phyloP scores from a whole-genome alignment of 2,888 invertebrate genomes.

The Dione vanillae region DNA sequence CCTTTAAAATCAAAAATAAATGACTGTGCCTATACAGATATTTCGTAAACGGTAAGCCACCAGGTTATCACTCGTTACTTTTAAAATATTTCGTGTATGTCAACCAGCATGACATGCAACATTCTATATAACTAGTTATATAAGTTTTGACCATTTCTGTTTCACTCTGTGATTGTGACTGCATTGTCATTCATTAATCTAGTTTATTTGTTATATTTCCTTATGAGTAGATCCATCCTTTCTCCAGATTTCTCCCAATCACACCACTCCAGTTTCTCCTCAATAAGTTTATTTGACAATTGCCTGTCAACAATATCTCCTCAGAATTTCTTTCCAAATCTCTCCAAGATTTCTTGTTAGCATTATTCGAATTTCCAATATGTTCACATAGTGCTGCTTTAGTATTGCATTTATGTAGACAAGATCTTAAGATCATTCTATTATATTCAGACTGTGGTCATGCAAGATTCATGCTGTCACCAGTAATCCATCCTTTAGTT shows the following conservation, averaged over 20 bases:
- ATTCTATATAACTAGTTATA: not conserved
- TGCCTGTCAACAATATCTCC: not conserved
- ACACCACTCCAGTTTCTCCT: not conserved
- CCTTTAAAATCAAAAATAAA: conserved; percentile 56
- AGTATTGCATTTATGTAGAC: no score
- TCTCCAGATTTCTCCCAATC: not conserved
- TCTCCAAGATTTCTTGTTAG: no score
- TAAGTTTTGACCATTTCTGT: not conserved
- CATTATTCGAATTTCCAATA: no score
- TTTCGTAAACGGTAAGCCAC: conserved; percentile 67
- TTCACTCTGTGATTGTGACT: not conserved
- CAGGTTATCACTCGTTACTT: conserved; percentile 67
- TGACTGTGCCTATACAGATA: conserved; percentile 57
- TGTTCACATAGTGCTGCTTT: no score
- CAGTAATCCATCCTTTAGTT: not conserved
- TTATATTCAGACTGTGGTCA: not conserved
- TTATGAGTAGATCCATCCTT: not conserved
- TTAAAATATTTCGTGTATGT: not conserved
- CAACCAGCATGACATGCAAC: not conserved
- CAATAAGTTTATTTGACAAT: not conserved
- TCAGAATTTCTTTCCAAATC: no score
- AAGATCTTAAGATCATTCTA: not conserved
- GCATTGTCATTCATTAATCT: not conserved
- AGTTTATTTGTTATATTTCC: not conserved
- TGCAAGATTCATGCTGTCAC: not conserved